Conservation (phyloP, 1,140 invertebrate genomes). For the honey bee (Apis mellifera) region Amel_HAv3.1 CM009940.2:809001-809500, state of each 20-base stretch:
- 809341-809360: not conserved
- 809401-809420: not conserved
- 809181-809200: not conserved
- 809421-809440: too few species aligned
- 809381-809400: not conserved
- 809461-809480: too few species aligned
- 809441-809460: too few species aligned
- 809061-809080: slow-evolving; percentile 8
- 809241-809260: not conserved
- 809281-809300: not conserved
- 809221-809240: not conserved
- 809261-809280: too few species aligned
- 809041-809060: not conserved
- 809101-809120: slow-evolving; percentile 9
- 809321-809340: not conserved
- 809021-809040: not conserved
- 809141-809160: not conserved
- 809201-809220: not conserved
- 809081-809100: not conserved
- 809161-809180: not conserved
- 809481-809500: not conserved
- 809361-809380: not conserved
- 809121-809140: slow-evolving; percentile 36
- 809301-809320: not conserved
- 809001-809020: too few species aligned